Evolutionary conservation across 2,113 vertebrate genomes (phyloP), one percentile per base, ranked within the genome.

Genomic region (Epinephelus fuscoguttatus): DNA sequence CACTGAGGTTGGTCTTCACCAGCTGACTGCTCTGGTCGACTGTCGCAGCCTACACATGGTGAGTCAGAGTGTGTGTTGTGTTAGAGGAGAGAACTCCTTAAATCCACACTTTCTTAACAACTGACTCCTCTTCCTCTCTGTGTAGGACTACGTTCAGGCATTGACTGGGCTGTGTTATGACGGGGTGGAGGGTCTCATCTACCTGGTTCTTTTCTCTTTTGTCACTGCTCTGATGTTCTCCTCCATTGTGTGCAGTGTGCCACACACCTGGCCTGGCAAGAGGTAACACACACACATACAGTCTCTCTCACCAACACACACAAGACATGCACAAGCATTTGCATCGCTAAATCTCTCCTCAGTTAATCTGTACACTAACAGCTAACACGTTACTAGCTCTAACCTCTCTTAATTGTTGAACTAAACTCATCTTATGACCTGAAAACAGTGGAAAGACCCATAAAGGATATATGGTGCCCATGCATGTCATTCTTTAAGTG

Each of bases 191-290:
- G 98, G 98, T 15, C 94, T 99, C 91, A 97, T 99, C 95, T 99
- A 99, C 95, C 94, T 99, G 96, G 97, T 98, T 25, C 97, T 99
- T 62, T 99, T 99, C 94, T 99, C 98, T 84, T 98, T 99, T 23
- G 96, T 98, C 95, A 99, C 98, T 0, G 98, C 98, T 3, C 97
- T 99, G 92, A 99, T 99, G 98, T 98, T 99, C 96, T 99, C 97
- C 90, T 99, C 98, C 68, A 96, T 99, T 23, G 96, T 99, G 88
- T 99, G 98, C 96, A 99, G 98, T 0, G 94, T 99, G 82, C 98
- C 98, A 0, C 98, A 99, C 69, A 99, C 98, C 85, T 99, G 98
- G 98, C 98, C 98, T 82, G 94, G 96, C 47, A 98, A 98, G 93
- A 98, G 97, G 98, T 99, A 94, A 94, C 75, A 92, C 86, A 71